These are phyloP conservation scores for Cynopterus sphinx DNA, from an alignment of 2,797 vertebrate genomes.

Conservation along the genomic window DNA sequence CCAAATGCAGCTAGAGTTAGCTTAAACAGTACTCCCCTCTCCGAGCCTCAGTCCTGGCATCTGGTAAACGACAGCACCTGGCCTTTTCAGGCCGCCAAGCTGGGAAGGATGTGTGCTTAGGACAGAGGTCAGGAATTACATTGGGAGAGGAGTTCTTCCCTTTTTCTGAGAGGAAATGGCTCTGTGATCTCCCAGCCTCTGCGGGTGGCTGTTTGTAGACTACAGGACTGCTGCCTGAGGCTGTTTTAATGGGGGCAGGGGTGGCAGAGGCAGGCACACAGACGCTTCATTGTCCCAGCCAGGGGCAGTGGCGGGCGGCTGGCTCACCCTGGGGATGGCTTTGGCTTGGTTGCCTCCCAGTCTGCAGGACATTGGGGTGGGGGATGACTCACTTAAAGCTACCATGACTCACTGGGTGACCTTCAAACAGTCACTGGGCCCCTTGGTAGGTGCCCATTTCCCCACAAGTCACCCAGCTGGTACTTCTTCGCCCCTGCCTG, in stretches of 20 bases:
- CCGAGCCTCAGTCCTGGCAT: not conserved
- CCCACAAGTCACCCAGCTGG: not conserved
- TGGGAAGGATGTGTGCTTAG: not conserved
- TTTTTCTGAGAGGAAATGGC: not conserved
- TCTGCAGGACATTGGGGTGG: not conserved
- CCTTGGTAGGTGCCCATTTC: not conserved
- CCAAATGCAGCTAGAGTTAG: rapidly evolving
- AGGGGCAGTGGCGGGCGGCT: not conserved
- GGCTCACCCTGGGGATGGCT: not conserved
- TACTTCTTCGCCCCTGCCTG: too few species aligned
- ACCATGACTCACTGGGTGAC: not conserved
- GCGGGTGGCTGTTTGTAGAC: not conserved
- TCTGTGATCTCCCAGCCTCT: not conserved
- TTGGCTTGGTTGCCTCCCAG: not conserved
- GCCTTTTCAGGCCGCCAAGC: not conserved
- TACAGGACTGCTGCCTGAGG: not conserved
- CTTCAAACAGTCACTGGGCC: not conserved
- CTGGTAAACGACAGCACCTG: not conserved
- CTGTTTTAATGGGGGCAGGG: not conserved
- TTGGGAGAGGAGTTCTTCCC: not conserved
- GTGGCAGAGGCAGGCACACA: conserved; percentile 30
- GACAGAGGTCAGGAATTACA: not conserved
- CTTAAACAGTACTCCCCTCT: not conserved
- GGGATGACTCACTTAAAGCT: not conserved
- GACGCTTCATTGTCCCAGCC: conserved; percentile 66